Evolutionary conservation across 2,113 vertebrate species (phyloP).

Genomic region (Eretmochelys imbricata): DNA sequence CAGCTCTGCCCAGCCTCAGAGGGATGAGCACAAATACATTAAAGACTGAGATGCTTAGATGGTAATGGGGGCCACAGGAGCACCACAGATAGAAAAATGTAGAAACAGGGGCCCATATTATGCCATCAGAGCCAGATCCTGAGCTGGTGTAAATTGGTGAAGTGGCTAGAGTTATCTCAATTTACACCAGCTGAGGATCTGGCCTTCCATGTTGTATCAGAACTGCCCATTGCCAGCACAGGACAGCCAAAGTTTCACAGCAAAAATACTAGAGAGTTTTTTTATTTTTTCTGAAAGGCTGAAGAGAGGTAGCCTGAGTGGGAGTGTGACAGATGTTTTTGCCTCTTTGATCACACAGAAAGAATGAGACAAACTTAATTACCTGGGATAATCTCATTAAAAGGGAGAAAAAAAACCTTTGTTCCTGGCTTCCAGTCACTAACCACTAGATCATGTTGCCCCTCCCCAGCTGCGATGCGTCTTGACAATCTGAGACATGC

Average conservation of each 20-base stretch:
- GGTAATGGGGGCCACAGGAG: background rate
- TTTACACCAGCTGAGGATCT: background rate
- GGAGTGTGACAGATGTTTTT: background rate
- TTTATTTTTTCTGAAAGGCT: background rate
- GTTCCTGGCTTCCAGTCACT: background rate
- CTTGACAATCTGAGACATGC: background rate
- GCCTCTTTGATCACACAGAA: rapidly evolving
- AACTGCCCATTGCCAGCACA: background rate
- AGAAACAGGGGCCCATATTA: background rate
- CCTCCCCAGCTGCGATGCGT: background rate
- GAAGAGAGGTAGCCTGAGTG: background rate
- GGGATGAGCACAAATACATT: background rate
- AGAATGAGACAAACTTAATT: background rate
- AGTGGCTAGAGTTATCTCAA: background rate
- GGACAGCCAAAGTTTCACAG: background rate
- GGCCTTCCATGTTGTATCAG: background rate
- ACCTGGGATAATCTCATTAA: background rate
- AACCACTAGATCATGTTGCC: background rate
- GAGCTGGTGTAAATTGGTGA: background rate
- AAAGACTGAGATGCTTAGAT: background rate
- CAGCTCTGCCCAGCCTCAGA: background rate
- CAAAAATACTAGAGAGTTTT: background rate
- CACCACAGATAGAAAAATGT: background rate
- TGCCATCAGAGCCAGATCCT: background rate
- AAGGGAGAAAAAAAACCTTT: background rate